Evolutionary conservation across 1,140 invertebrate genomes (phyloP), one percentile per base, ranked within the genome.

Genomic region (Rhizoglyphus robini): DNA sequence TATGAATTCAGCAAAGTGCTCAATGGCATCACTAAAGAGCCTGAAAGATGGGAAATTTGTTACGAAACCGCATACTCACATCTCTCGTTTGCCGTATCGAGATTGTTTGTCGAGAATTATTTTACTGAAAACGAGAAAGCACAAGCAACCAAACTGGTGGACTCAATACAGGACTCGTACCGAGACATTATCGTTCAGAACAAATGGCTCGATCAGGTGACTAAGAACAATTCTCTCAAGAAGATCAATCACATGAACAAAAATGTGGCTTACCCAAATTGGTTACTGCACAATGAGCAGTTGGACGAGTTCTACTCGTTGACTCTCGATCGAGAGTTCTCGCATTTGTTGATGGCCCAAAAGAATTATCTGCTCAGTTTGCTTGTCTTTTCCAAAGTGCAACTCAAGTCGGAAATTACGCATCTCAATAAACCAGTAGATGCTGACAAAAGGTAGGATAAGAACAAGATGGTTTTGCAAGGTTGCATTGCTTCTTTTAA

Each of bases 181-280:
- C 27, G 67, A 4, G 31, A 67, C 20, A 62, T 73, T 3, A n/a
- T 72, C 18, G 80, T 89, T 11, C 18, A 8, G 8, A 41, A 93
- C 3, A 81, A 84, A 34, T 96, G 93, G 93, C 94, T 96, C 88
- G 91, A 96, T 71, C 75, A 80, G 1, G 83, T 87, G 71, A 96
- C 91, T 0, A 81, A 85, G 51, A 77, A 80, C 63, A 80, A 84
- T 11, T 91, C 91, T 0, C 25, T 66, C n/a, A 1, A 18, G 11
- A 67, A 72, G 67, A 76, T 79, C 31, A 70, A 69, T 29, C 74
- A 77, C 30, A 76, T 77, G 62, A 68, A 68, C 23, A 74, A 76
- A 29, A 76, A 77, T 65, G 78, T 79, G 49, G 78, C 78, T 3
- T 79, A 89, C 68, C 75, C 77, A 30, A 71, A 74, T 29, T 76